Evolutionary conservation across 2,113 vertebrate species (phyloP), one percentile per base, ranked within the genome.

Genomic region (Nibea coibor): DNA sequence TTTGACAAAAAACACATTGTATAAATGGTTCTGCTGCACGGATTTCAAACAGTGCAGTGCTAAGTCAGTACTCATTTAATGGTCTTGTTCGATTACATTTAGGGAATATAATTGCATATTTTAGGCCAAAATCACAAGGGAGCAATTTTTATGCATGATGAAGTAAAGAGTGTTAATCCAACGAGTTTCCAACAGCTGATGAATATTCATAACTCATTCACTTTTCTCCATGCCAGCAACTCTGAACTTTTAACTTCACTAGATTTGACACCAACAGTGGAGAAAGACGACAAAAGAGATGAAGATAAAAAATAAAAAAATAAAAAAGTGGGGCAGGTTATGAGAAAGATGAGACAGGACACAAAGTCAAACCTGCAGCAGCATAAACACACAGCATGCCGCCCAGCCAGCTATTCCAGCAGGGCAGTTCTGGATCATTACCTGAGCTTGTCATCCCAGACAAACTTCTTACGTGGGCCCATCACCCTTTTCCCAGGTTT

Each of bases 381-480:
- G 16, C 83, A 59, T 67, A 75, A 51, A 76, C 65, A 73, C 1
- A n/a, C 57, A 72, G 22, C 51, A 63, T 9, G 0, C 14, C 63
- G 15, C 58, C 24, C 51, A 2, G 22, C 59, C 72, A 56, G 43
- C 58, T 50, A 12, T 45, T 54, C 28, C 53, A 75, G 64, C 35
- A 62, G 8, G 24, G 39, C 45, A 20, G 48, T 66, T 10, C 2
- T 5, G 12, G 17, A 68, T 70, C 17, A 12, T 81, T 64, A 98
- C 98, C 98, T 98, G 91, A 99, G 96, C 84, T 96, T 97, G 65
- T 99, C 97, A 75, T 99, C 97, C 98, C 98, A 99, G 82, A 95
- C 91, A 90, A 99, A 99, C 84, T 99, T 99, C 87, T 99, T 99
- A 83, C 97, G 96, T 24, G 98, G 98, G 63, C 98, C 98, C 92